Conservation (phyloP, 2,797 vertebrate species). For the Microtus obscurus region DNA sequence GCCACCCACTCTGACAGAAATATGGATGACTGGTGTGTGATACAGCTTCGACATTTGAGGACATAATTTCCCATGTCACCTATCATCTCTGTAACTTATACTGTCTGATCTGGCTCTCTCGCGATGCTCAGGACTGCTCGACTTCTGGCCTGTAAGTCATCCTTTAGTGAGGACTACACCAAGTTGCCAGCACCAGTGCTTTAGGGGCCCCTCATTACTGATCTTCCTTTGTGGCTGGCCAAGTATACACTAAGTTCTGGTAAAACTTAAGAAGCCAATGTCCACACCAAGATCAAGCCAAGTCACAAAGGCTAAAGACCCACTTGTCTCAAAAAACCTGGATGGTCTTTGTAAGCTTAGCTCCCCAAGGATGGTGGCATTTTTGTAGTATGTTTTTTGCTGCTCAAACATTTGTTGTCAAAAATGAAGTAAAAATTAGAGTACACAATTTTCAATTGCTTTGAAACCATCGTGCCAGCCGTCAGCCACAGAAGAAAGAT, state of each 20-base stretch:
- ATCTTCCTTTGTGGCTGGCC: background rate
- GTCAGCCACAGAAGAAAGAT: background rate
- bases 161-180: fast-evolving
- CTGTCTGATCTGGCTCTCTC: background rate
- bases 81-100: background rate
- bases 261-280: background rate
- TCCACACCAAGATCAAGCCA: background rate
- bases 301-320: background rate
- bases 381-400: background rate
- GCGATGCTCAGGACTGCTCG: background rate
- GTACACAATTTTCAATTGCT: background rate
- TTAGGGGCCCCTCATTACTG: no score
- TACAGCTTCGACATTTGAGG: background rate
- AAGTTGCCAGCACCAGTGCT: background rate
- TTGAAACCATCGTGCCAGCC: background rate
- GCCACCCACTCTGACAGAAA: background rate
- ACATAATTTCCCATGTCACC: background rate
- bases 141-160: background rate
- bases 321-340: background rate
- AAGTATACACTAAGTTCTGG: background rate
- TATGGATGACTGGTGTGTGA: background rate
- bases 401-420: background rate
- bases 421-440: background rate
- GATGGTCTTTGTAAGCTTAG: background rate
- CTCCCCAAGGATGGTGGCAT: background rate